Conservation (phyloP, 2,797 vertebrate species). For the Numenius phaeopus region DNA sequence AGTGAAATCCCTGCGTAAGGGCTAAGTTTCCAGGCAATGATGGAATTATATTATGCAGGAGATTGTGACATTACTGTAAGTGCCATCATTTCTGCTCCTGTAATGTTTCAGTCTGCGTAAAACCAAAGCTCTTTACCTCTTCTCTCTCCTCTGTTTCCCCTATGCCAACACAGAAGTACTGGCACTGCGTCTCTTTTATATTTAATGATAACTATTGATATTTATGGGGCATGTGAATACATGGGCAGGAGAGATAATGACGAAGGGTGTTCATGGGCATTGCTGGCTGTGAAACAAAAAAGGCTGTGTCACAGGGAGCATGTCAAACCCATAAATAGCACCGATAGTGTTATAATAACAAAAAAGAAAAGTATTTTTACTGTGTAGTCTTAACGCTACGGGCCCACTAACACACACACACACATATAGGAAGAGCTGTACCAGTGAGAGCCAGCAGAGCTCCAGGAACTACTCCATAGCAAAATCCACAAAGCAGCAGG, state of each 20-base stretch:
- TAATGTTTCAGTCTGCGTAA: neutral
- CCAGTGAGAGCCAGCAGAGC: neutral
- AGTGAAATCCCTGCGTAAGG: neutral
- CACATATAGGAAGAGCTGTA: neutral
- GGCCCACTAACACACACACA: neutral
- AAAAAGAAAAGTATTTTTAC: neutral
- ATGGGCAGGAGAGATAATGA: neutral
- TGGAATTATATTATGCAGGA: neutral
- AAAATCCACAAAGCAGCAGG: neutral
- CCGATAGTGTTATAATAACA: neutral
- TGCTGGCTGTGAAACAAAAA: neutral
- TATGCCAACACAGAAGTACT: neutral
- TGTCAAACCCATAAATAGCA: neutral
- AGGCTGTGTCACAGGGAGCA: neutral
- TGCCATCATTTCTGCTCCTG: neutral
- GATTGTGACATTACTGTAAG: slow-evolving; percentile 25
- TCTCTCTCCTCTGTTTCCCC: neutral
- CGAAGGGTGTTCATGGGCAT: neutral
- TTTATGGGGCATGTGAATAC: neutral
- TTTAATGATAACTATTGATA: neutral
- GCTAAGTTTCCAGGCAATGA: slow-evolving; percentile 31
- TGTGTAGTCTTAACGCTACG: neutral
- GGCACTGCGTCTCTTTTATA: neutral
- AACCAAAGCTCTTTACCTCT: slow-evolving; percentile 1
- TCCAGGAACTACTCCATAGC: neutral